Base-by-base conservation (phyloP, 1,140 invertebrate species). In the Manduca sexta region DNA sequence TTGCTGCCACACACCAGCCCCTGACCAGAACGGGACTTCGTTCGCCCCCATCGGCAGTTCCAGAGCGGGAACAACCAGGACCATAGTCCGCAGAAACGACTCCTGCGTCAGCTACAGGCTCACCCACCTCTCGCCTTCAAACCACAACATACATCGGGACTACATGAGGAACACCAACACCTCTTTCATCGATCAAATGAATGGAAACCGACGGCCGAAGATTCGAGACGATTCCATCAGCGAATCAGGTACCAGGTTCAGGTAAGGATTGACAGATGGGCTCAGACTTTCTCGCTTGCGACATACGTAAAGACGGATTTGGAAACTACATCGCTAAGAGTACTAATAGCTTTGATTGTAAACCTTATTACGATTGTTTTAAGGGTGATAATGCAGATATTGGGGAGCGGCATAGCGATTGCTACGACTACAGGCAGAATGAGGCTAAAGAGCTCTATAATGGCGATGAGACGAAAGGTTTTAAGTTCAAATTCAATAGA, bases 141-240 rank as follows among this genome's bases (percentile, higher is more conserved):
- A 85, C 40, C 77, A 83, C 33, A 84, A 82, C 55, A 73, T 77
- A 11, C 64, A 78, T 35, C 56, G 83, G n/a, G 79, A 84, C 48
- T 70, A 64, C 38, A 55, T 57, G 10, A 68, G 82, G 14, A 77
- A 74, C 14, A 74, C 68, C 0, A 80, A 86, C 49, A 86, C 83
- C 0, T 86, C 82, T 0, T 86, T 86, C 60, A 84, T 86, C 21
- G 84, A 86, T 18, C 78, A 84, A 34, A 68, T 78, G 57, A 87
- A 87, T 50, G 79, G 80, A 0, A 84, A 80, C 33, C 37, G 78
- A 46, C 44, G 72, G 10, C 61, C 62, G 0, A 84, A 83, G 51
- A 50, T 72, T 7, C 47, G 81, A 10, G 77, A 85, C 7, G 81
- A 86, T 39, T 80, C 83, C 0, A 69, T 87, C 41, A 86, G 83